Percentiles rank a stretch among this genome's conserved stretches.
Conservation (phyloP, 2,797 vertebrate species). For the Tenualosa thibaudeaui region DNA sequence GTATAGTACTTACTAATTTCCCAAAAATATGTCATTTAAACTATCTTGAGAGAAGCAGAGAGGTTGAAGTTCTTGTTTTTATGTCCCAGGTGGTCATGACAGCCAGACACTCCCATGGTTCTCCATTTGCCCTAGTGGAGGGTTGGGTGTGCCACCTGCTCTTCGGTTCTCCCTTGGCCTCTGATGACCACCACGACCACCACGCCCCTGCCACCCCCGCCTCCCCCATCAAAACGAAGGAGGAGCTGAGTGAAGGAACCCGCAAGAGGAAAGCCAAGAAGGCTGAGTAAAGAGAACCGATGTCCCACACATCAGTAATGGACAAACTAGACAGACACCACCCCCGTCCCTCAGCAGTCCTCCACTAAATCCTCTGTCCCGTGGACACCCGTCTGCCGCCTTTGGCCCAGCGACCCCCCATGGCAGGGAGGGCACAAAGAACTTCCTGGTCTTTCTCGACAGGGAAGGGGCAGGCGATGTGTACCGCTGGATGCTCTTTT, state of each 20-base stretch:
- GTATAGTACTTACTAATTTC: too few relatives aligned
- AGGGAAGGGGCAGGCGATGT: neutral
- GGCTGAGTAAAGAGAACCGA: conserved; percentile 78
- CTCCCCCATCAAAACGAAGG: conserved; percentile 85
- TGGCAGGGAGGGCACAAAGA: neutral
- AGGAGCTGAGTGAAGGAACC: conserved; percentile 90
- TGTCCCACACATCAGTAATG: neutral
- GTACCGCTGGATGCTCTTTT: conserved; percentile 5
- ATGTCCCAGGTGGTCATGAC: conserved; percentile 87
- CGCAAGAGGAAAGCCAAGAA: conserved; percentile 96
- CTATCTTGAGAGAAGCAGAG: too few relatives aligned
- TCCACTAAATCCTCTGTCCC: neutral
- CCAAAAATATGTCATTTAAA: too few relatives aligned
- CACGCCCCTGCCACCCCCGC: conserved; percentile 56
- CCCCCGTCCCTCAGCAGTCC: neutral
- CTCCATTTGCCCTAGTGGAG: conserved; percentile 88
- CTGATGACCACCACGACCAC: conserved; percentile 75
- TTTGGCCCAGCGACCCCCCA: neutral
- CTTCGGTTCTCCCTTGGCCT: conserved; percentile 79
- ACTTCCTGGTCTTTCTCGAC: neutral
- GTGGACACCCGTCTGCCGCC: neutral
- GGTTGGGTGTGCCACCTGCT: conserved; percentile 84
- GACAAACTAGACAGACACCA: neutral
- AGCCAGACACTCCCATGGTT: conserved; percentile 91
- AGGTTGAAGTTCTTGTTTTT: neutral